Percentiles rank a stretch among this genome's conserved stretches.
Conservation (phyloP, 2,113 vertebrate species). For the Paedocypris sp. region DNA sequence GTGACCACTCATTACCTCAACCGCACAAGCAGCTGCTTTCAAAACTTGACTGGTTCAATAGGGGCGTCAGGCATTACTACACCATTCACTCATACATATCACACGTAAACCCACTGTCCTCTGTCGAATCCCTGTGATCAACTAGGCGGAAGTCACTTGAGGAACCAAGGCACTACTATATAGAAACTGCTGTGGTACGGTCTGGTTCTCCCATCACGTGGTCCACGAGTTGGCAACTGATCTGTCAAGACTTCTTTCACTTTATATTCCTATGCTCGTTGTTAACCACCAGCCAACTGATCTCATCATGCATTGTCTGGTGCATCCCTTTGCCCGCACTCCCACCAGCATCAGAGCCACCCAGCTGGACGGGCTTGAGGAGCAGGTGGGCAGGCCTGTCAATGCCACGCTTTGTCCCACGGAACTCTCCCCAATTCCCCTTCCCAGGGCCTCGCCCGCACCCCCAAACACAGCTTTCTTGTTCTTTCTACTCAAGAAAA, state of each 20-base stretch:
- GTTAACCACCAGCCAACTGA: slow-evolving; percentile 6
- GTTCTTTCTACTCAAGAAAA: slow-evolving; percentile 51
- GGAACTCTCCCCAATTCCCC: slow-evolving; percentile 18
- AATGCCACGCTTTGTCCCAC: slow-evolving; percentile 60
- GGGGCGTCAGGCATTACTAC: slow-evolving; percentile 41
- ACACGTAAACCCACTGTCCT: slow-evolving; percentile 36
- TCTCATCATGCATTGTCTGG: not conserved
- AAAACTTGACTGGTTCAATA: slow-evolving; percentile 47
- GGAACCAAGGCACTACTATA: slow-evolving; percentile 50
- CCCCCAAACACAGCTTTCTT: slow-evolving; percentile 37
- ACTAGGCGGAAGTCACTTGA: slow-evolving; percentile 50
- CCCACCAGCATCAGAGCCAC: slow-evolving; percentile 26
- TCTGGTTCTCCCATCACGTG: slow-evolving; percentile 2
- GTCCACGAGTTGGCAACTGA: not conserved
- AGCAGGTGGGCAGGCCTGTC: slow-evolving; percentile 61
- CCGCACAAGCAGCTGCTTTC: slow-evolving; percentile 59
- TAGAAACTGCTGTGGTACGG: slow-evolving; percentile 44
- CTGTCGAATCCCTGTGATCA: slow-evolving; percentile 44
- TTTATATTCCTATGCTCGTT: not conserved
- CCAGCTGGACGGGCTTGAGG: slow-evolving; percentile 42
- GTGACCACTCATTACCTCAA: slow-evolving; percentile 37
- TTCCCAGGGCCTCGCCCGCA: slow-evolving; percentile 38
- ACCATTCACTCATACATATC: slow-evolving; percentile 50
- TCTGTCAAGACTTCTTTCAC: slow-evolving; percentile 1
- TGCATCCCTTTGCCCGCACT: not conserved